Percentiles rank a stretch among this genome's conserved stretches.
phyloP scores from a whole-genome alignment of 2,888 invertebrate genomes.

The Amblyjoppa proteus region DNA sequence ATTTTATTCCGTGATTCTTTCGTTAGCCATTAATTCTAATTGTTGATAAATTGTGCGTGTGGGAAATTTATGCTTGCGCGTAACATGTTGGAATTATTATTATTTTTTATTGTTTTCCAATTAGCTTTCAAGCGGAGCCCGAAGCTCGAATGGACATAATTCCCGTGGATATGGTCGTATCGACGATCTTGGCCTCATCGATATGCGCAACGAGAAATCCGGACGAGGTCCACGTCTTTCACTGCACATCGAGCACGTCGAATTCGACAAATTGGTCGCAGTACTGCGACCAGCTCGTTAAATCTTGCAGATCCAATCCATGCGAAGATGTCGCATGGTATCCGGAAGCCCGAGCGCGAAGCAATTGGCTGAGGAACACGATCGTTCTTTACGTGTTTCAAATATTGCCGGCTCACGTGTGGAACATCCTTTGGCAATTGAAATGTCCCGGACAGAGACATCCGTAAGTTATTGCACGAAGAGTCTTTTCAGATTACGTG shows the following conservation, averaged over 20 bases:
- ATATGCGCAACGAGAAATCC: slow-evolving; percentile 68
- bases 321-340: slow-evolving; percentile 85
- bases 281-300: slow-evolving; percentile 85
- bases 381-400: slow-evolving; percentile 74
- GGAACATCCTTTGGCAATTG: slow-evolving; percentile 65
- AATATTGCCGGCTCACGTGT: slow-evolving; percentile 72
- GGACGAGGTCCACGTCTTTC: slow-evolving; percentile 85
- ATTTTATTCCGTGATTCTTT: too few relatives aligned
- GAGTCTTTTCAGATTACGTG: neutral
- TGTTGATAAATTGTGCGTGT: too few relatives aligned
- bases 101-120: neutral
- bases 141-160: slow-evolving; percentile 71
- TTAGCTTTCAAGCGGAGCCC: slow-evolving; percentile 70
- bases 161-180: slow-evolving; percentile 75
- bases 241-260: slow-evolving; percentile 87
- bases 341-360: slow-evolving; percentile 82
- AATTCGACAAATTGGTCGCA: slow-evolving; percentile 88
- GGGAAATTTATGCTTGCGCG: too few relatives aligned
- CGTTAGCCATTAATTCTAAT: too few relatives aligned
- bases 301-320: slow-evolving; percentile 85
- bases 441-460: slow-evolving; percentile 46
- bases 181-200: slow-evolving; percentile 73
- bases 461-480: slow-evolving; percentile 51
- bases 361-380: slow-evolving; percentile 83
- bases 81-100: too few relatives aligned